Evolutionary conservation across 2,797 vertebrate species (phyloP).

Genomic region (Darevskia mixta): DNA sequence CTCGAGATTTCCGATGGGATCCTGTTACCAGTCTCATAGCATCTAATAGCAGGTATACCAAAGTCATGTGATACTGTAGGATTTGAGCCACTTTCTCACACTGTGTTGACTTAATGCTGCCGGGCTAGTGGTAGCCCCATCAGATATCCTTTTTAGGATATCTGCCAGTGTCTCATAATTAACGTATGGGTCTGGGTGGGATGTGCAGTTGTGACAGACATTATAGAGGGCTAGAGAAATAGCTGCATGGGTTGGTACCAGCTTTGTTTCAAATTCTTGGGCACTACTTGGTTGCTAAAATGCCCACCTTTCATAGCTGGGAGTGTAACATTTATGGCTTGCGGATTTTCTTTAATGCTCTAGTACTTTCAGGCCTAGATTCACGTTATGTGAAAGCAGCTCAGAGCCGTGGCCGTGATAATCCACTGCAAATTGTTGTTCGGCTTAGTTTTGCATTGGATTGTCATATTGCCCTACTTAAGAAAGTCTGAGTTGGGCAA

Average conservation of each 20-base stretch:
- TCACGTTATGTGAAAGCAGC: constrained; percentile 11
- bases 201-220: neutral
- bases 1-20: too few relatives aligned
- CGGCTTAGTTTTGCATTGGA: neutral
- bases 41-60: too few relatives aligned
- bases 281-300: neutral
- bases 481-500: neutral
- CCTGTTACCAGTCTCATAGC: too few relatives aligned
- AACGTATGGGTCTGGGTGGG: neutral
- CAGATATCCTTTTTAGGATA: neutral
- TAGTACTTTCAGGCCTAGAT: constrained; percentile 4
- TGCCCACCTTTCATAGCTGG: neutral
- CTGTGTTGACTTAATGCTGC: neutral
- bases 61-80: neutral
- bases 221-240: neutral
- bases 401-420: neutral
- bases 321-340: neutral
- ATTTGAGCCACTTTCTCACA: neutral
- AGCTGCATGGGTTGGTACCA: neutral
- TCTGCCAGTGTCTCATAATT: neutral
- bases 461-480: neutral
- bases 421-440: constrained; percentile 31
- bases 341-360: constrained; percentile 19
- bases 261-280: too few relatives aligned
- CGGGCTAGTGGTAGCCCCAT: neutral